These are phyloP conservation scores for Drosophila ananassae DNA, from an alignment of 1,140 invertebrate genomes.

Conservation along the genomic window DNA sequence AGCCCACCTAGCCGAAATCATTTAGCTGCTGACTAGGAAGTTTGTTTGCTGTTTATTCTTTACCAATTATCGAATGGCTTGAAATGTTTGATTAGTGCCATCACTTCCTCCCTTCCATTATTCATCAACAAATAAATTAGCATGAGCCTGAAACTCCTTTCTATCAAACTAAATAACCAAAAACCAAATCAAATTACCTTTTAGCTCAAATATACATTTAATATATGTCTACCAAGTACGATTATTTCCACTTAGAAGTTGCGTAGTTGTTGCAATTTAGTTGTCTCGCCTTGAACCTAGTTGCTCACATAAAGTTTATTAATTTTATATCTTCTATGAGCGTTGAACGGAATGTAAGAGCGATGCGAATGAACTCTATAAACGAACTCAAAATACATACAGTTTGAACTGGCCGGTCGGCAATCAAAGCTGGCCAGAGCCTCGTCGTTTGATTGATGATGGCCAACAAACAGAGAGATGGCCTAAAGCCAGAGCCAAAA, in stretches of 20 bases:
- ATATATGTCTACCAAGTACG: slow-evolving; percentile 24
- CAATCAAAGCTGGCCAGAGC: slow-evolving; percentile 11
- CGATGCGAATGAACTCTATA: slow-evolving; percentile 16
- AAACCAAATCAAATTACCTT: slow-evolving; percentile 12
- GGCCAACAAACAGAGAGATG: slow-evolving; percentile 17
- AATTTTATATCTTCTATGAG: slow-evolving; percentile 80
- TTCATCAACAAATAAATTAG: slow-evolving; percentile 52
- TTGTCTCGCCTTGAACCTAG: slow-evolving; percentile 64
- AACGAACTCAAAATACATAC: slow-evolving; percentile 19
- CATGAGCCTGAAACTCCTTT: slow-evolving; percentile 60
- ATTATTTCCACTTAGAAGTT: slow-evolving; percentile 57
- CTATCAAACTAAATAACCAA: slow-evolving; percentile 11
- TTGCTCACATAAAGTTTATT: slow-evolving; percentile 78
- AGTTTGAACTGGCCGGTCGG: slow-evolving; percentile 10
- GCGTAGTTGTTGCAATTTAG: slow-evolving; percentile 74
- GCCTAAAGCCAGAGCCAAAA: slow-evolving; percentile 10
- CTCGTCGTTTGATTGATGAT: slow-evolving; percentile 56
- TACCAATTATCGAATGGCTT: slow-evolving; percentile 19
- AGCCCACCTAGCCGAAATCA: slow-evolving; percentile 19
- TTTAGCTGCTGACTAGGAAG: slow-evolving; percentile 28
- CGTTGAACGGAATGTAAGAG: slow-evolving; percentile 55
- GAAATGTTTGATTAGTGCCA: slow-evolving; percentile 7
- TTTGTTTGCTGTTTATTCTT: slow-evolving; percentile 13
- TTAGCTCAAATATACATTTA: slow-evolving; percentile 31
- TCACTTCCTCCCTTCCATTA: slow-evolving; percentile 27